Evolutionary conservation across 2,888 invertebrate genomes (phyloP).

Genomic region (Dorcus hopei): DNA sequence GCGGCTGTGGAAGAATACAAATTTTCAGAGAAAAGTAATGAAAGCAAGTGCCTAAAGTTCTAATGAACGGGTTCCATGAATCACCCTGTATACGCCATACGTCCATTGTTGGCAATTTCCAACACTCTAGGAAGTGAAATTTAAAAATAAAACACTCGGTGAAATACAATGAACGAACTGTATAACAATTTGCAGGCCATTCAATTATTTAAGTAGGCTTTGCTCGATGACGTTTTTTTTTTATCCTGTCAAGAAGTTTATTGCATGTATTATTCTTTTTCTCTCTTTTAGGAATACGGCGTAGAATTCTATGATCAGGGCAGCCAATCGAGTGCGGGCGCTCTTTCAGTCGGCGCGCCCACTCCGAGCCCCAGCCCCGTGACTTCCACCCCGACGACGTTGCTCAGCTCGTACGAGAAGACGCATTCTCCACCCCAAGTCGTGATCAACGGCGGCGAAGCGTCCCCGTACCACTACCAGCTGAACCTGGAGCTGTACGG

Average conservation of each 20-base stretch:
- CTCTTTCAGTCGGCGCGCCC: constrained; percentile 39
- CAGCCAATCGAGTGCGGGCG: constrained; percentile 49
- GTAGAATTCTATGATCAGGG: constrained; percentile 49
- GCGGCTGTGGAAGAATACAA: no score
- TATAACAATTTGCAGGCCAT: no score
- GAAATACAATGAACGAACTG: no score
- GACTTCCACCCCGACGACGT: constrained; percentile 33
- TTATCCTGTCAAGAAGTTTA: neutral
- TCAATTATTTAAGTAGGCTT: no score
- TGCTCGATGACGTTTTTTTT: neutral
- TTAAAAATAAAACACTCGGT: no score
- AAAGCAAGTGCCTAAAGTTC: no score
- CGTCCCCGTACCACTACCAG: constrained; percentile 49
- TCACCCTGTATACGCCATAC: no score
- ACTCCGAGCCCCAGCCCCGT: constrained; percentile 44
- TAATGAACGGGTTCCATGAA: no score
- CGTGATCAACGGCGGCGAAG: constrained; percentile 32
- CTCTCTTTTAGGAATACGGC: constrained; percentile 41
- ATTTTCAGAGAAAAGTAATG: no score
- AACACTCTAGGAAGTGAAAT: no score
- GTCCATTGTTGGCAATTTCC: no score
- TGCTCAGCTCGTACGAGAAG: constrained; percentile 25
- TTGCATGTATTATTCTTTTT: constrained; percentile 2
- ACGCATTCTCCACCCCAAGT: constrained; percentile 26
- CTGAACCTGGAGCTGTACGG: constrained; percentile 35